Base-by-base conservation (phyloP, 2,888 invertebrate species). In the Metallyticus violacea region DNA sequence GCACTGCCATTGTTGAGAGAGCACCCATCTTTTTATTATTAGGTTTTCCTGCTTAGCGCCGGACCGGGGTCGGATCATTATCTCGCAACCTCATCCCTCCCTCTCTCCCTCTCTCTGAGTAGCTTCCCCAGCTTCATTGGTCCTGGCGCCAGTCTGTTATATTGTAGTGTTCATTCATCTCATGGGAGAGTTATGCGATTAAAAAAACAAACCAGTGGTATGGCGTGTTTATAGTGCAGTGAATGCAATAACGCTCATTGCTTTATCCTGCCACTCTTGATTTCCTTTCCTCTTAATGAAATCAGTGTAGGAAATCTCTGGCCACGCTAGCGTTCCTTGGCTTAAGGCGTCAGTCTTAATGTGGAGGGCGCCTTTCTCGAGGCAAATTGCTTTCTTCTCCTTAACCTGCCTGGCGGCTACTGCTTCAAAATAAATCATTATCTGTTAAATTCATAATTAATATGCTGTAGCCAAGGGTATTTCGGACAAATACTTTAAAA, bases 31-130 rank as follows among this genome's bases (percentile, higher is more conserved):
- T 83, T 83, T 83, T 83, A 83, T 62, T 62, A 62, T 83, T 83
- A 83, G 83, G 83, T 83, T 83, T 83, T 83, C 83, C 83, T 83
- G 83, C 83, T 83, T 83, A 83, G 83, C 83, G 83, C 77, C 27
- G 77, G 15, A 62, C 40, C 40, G 40, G 62, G 77, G 77, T 83
- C 27, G 83, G 76, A 29, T 83, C 83, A 83, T 83, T 83, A 83
- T 83, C 83, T n/a, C n/a, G n/a, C n/a, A n/a, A n/a, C n/a, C n/a
- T n/a, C n/a, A n/a, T n/a, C n/a, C n/a, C n/a, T n/a, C n/a, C n/a
- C n/a, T 83, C 40, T 62, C 40, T 62, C 40, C 40, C 15, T n/a
- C n/a, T n/a, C n/a, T n/a, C n/a, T 81, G 25, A 22, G 22, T 25
- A 28, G 30, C 81, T 40, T 81, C 81, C 40, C 62, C 62, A 81